Conservation (phyloP, 2,888 invertebrate species). For the Electrophaes corylata region DNA sequence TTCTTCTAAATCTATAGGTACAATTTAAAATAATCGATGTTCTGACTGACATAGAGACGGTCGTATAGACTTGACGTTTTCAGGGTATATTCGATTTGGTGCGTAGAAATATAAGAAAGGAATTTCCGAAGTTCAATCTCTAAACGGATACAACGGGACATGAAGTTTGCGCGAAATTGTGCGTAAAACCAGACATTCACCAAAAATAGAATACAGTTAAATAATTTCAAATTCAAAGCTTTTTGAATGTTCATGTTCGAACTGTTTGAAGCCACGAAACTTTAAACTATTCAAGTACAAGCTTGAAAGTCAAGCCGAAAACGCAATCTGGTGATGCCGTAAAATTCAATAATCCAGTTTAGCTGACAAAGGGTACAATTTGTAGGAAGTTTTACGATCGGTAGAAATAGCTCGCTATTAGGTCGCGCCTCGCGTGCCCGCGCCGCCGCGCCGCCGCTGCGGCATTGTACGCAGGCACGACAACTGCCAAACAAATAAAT, state of each 20-base stretch:
- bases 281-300: constrained; percentile 23
- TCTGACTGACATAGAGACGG: too few species aligned
- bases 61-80: too few species aligned
- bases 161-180: too few species aligned
- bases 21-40: too few species aligned
- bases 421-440: constrained; percentile 23
- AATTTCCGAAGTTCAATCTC: too few species aligned
- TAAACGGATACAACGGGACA: too few species aligned
- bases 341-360: constrained; percentile 21
- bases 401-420: constrained; percentile 24
- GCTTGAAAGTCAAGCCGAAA: constrained; percentile 6
- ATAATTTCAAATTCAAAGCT: constrained; percentile 8
- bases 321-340: constrained; percentile 13
- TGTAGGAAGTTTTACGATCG: constrained; percentile 22
- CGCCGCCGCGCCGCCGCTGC: constrained; percentile 1
- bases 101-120: too few species aligned
- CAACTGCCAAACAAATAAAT: constrained; percentile 8
- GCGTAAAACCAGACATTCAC: too few species aligned
- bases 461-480: constrained; percentile 20
- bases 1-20: too few species aligned
- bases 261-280: constrained; percentile 14
- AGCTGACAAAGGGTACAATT: constrained; percentile 22
- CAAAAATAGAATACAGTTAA: too few species aligned
- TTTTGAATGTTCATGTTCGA: neutral
- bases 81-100: too few species aligned